Evolutionary conservation across 1,140 invertebrate species (phyloP), one percentile per base, ranked within the genome.

Genomic region (Cherax quadricarinatus): DNA sequence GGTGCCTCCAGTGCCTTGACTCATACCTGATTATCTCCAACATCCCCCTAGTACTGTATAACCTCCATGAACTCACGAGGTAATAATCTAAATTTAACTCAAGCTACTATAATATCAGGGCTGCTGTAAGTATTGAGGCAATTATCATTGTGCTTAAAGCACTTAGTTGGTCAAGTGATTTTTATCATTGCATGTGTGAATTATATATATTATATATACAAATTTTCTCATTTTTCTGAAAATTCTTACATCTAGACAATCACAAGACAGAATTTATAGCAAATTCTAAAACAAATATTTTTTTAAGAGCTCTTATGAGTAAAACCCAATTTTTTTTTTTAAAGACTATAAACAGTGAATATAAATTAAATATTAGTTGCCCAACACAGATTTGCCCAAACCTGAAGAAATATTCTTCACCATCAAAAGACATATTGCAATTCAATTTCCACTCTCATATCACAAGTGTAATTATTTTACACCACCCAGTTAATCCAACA

Each of bases 381-480:
- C 70, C 70, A 75, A 75, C n/a, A 18, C 14, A 75, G n/a, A 73
- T 30, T 75, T 75, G 70, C 70, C 70, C 24, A n/a, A 30, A 60
- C 24, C 51, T 24, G 49, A 83, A 16, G 57, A 57, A 21, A 53
- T 60, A 53, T 83, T 51, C 51, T 51, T 60, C 51, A 83, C 57
- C 14, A 24, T 83, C 81, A 83, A 24, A 83, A 60, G 51, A 60
- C 81, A 24, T 30, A 83, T n/a, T 24, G 49, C 24, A 75, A 75
- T 24, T 30, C 70, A 75, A 24, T 24, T 60, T 83, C 51, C 51
- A 83, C 81, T 48, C 60, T 83, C 51, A 14, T 83, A 53, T 83
- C 51, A 83, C 49, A 83, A 30, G 41, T 41, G 49, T 51, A 83
- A 53, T 83, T 83, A 48, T 83, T 51, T 51, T 57, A 9, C 81